Evolutionary conservation across 2,888 invertebrate genomes (phyloP).

Genomic region (Endomychus coccineus): DNA sequence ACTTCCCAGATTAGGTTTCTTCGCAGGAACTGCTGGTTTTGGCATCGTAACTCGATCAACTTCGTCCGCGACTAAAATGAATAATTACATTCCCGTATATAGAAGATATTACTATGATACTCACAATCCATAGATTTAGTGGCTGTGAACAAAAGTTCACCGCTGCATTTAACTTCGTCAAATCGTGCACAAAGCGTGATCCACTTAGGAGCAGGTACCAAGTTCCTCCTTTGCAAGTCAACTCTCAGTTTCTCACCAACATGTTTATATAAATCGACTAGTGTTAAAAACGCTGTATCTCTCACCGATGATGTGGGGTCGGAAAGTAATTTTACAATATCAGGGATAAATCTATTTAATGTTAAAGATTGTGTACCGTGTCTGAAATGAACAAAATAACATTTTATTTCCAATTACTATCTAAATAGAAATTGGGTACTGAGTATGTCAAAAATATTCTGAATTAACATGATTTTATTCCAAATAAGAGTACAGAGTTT

Average conservation of each 20-base stretch:
- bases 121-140: slow-evolving; percentile 36
- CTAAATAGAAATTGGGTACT: too few species aligned
- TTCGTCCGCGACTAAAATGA: slow-evolving; percentile 38
- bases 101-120: slow-evolving; percentile 19
- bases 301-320: slow-evolving; percentile 84
- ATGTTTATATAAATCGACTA: slow-evolving; percentile 87
- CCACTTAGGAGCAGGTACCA: slow-evolving; percentile 67
- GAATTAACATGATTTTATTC: too few species aligned
- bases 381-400: slow-evolving; percentile 50
- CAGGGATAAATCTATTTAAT: slow-evolving; percentile 73
- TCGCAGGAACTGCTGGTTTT: slow-evolving; percentile 43
- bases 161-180: slow-evolving; percentile 76
- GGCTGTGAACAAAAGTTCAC: slow-evolving; percentile 71
- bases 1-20: slow-evolving; percentile 33
- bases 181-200: slow-evolving; percentile 70
- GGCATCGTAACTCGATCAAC: slow-evolving; percentile 42
- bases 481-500: too few species aligned
- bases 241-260: slow-evolving; percentile 80
- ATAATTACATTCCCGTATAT: too few species aligned
- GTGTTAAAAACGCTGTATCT: slow-evolving; percentile 76
- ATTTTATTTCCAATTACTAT: too few species aligned
- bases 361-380: slow-evolving; percentile 80
- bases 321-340: slow-evolving; percentile 72
- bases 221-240: slow-evolving; percentile 75
- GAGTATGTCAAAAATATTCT: too few species aligned